Base-by-base conservation (phyloP, 2,888 invertebrate genomes). In the Caenorhabditis uteleia region DNA sequence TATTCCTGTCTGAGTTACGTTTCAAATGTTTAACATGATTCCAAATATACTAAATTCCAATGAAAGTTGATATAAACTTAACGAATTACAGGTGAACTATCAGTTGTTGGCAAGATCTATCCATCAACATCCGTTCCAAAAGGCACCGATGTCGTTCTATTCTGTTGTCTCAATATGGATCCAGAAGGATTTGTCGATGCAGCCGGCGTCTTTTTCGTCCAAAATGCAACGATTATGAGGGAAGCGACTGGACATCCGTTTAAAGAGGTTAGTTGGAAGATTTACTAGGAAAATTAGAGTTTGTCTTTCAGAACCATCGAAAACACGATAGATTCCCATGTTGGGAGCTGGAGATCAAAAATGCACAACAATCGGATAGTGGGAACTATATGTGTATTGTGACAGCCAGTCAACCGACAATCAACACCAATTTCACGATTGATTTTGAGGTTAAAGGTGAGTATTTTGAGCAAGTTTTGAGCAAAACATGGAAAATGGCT, bases 81-180 rank as follows among this genome's bases (percentile, higher is more conserved):
- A 39, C 20, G 6, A 14, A 3, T 57, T 69, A 38, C 50, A 78
- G 78, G 77, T 25, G 79, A 80, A 31, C 67, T 80, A 16, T 48
- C 71, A 58, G 78, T 77, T 10, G 49, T 73, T 20, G 67, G 62
- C 16, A 61, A 68, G 3, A 77, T 73, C 23, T 47, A 68, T 36
- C 79, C 79, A 14, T 69, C 77, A 3, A 47, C 65, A n/a, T 69
- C 77, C 8, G 79, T 78, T 18, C 79, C 68, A 51, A 73, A 74
- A 44, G 80, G 80, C 25, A 74, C 69, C 3, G 76, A 77, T 18
- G 73, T 77, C n/a, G 79, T 69, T 0, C 45, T 82, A 18, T 75
- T 69, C 55, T 82, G 82, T 44, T 82, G 82, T 49, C 58, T 82
- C 33, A 82, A 82, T 60, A 55, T 82, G 36, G 82, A 82, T 59